Base-by-base conservation (phyloP, 2,113 vertebrate species). In the Perca fluviatilis region DNA sequence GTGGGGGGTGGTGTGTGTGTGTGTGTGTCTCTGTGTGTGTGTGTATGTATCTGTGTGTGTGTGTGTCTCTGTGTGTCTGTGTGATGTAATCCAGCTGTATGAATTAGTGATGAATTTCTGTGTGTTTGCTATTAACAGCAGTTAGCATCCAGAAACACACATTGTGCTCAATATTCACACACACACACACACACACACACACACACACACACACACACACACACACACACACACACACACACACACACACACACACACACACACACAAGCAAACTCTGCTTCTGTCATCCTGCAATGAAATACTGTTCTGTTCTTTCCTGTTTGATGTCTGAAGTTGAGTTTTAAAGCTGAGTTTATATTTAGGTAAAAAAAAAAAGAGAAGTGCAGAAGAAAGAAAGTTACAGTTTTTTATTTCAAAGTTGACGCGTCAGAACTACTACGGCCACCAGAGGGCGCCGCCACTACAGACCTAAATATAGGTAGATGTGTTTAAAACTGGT, bases 21-120 rank as follows among this genome's bases (percentile, higher is more conserved):
- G 49, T 61, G 40, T 19, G 19, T 58, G 33, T 49, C 19, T 36
- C 5, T 36, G 50, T 21, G n/a, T 46, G 33, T 16, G 14, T 1
- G 64, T 51, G 21, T 63, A 58, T 36, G 23, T 74, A 27, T 72
- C 46, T 56, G 33, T 61, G 60, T 40, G 71, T 43, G 53, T 57
- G 36, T 47, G 8, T 53, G 63, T 50, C 27, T 65, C 33, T 65
- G 46, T 33, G 19, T 60, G 33, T 47, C 40, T 14, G 33, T 58
- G 3, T 88, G 89, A 90, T 62, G 79, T 92, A 87, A 91, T 89
- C 40, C 69, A 67, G 80, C 18, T 0, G 14, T 58, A 91, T 93
- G 58, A 91, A 91, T 90, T 82, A 92, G 76, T 90, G 73, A 93
- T 89, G 92, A 93, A 94, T 70, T 95, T 94, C 60, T 77, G 67